phyloP scores from a whole-genome alignment of 2,113 vertebrate species.

The Leptobrachium ailaonicum region DNA sequence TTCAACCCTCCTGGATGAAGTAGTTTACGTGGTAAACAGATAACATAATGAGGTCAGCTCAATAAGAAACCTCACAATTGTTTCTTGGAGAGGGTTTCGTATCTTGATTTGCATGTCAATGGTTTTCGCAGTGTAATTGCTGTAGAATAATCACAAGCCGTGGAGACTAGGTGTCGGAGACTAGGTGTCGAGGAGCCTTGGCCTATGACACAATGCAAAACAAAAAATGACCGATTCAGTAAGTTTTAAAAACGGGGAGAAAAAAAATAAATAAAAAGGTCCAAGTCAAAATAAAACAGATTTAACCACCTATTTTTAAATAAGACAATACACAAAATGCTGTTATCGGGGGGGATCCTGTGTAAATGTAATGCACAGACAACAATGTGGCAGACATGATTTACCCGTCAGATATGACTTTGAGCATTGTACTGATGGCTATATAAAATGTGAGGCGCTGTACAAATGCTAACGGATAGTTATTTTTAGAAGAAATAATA shows the following conservation, averaged over 20 bases:
- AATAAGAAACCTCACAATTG: conserved; percentile 70
- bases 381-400: no score
- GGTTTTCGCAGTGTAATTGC: conserved; percentile 73
- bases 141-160: conserved; percentile 77
- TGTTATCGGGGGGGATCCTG: no score
- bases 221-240: conserved; percentile 78
- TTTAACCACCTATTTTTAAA: neutral
- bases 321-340: neutral
- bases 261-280: conserved; percentile 4
- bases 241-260: conserved; percentile 51
- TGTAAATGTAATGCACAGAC: no score
- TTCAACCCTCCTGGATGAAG: conserved; percentile 70
- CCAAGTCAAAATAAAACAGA: neutral
- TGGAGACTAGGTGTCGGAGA: conserved; percentile 79
- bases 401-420: no score
- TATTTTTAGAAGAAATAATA: no score
- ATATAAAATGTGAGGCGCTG: no score
- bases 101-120: conserved; percentile 76
- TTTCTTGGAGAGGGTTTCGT: conserved; percentile 70
- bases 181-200: conserved; percentile 77
- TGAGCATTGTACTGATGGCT: no score
- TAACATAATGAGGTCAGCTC: conserved; percentile 69
- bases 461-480: no score
- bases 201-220: conserved; percentile 82
- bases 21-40: conserved; percentile 81